Evolutionary conservation across 2,797 vertebrate genomes (phyloP).

Genomic region (Cuculus canorus): DNA sequence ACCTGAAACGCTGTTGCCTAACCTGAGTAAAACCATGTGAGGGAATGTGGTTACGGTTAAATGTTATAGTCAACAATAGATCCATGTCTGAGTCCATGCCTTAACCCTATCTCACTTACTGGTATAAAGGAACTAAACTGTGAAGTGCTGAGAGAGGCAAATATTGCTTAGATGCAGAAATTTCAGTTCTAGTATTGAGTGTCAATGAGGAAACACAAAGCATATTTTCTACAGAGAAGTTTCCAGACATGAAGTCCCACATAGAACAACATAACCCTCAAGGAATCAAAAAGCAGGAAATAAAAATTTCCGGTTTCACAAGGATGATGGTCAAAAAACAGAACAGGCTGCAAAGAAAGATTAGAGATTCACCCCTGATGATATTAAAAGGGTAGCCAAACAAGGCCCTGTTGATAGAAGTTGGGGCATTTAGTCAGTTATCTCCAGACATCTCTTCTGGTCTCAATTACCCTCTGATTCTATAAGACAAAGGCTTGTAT

Average conservation of each 20-base stretch:
- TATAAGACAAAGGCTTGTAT: background rate
- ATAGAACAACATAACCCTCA: background rate
- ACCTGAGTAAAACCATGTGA: background rate
- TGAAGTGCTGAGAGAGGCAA: background rate
- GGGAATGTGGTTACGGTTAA: background rate
- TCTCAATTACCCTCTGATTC: background rate
- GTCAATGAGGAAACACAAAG: background rate
- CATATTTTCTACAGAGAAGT: background rate
- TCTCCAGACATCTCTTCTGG: background rate
- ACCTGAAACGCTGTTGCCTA: background rate
- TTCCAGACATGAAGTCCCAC: background rate
- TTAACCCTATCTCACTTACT: background rate
- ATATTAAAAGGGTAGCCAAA: background rate
- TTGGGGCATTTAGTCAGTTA: accelerated
- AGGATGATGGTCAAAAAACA: background rate
- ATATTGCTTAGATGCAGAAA: background rate
- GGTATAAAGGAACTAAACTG: background rate
- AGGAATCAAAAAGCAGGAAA: background rate
- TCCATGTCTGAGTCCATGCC: background rate
- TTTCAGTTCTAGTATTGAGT: background rate
- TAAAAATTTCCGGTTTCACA: background rate
- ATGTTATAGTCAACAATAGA: background rate
- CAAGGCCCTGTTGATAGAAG: background rate
- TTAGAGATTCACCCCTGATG: background rate
- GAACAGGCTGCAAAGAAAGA: background rate